Percentiles rank a stretch among this genome's conserved stretches.
These are phyloP conservation scores for Apocrypta bakeri DNA, from an alignment of 1,140 invertebrate species.

Conservation along the genomic window DNA sequence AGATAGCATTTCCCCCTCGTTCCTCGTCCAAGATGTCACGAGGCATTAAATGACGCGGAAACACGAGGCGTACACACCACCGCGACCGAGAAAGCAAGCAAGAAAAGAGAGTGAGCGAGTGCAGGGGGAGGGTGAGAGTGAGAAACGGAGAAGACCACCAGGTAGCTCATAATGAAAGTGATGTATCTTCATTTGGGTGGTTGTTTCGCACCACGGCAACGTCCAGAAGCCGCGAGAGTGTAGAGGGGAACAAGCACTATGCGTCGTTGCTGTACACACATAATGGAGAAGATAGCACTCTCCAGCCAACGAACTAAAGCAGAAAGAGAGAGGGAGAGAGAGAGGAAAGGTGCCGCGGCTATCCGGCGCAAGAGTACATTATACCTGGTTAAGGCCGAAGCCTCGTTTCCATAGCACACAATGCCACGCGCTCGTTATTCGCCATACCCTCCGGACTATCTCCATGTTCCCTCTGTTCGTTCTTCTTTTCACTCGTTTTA, in stretches of 20 bases:
- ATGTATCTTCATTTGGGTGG: conserved; percentile 67
- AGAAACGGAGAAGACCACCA: conserved; percentile 35
- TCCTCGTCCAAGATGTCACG: conserved; percentile 30
- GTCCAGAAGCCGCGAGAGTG: not conserved
- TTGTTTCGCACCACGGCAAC: conserved; percentile 58
- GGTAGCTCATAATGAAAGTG: conserved; percentile 67
- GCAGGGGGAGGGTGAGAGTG: too few species aligned
- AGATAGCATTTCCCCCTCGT: not conserved
- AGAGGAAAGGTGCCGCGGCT: conserved; percentile 5
- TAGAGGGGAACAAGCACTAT: not conserved
- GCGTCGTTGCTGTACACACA: not conserved
- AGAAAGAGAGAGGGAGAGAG: conserved; percentile 24
- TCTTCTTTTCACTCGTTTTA: conserved; percentile 16
- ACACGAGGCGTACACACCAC: conserved; percentile 24
- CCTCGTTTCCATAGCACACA: conserved; percentile 20
- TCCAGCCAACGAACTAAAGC: not conserved
- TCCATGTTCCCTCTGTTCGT: not conserved
- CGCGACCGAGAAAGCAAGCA: not conserved
- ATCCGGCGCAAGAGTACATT: conserved; percentile 47
- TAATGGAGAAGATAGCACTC: conserved; percentile 44
- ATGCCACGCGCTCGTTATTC: not conserved
- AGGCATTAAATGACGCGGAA: conserved; percentile 33
- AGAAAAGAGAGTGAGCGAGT: conserved; percentile 47
- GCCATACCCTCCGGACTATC: not conserved
- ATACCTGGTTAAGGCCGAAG: conserved; percentile 43